A percentile compares a stretch with the other conserved stretches of the same genome.
Evolutionary conservation across 2,888 invertebrate species (phyloP).

Genomic region (Chironomus tentans): DNA sequence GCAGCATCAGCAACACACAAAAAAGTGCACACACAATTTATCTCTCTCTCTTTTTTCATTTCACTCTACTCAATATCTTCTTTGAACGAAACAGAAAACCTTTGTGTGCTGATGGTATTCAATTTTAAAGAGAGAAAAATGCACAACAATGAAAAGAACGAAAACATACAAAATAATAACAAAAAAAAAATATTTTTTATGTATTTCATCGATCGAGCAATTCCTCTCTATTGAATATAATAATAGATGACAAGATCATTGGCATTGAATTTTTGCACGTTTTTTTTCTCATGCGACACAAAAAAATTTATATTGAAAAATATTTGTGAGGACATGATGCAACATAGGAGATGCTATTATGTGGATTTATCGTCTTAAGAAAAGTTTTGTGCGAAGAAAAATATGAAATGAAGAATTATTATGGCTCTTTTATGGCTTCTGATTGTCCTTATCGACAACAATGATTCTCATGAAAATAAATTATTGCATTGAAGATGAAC

Average conservation of each 20-base stretch:
- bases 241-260: constrained; percentile 16
- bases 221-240: background rate
- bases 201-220: background rate
- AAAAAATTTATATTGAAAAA: constrained; percentile 2
- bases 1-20: constrained; percentile 8
- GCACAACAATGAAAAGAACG: background rate
- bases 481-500: too few relatives aligned
- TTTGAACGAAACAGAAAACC: background rate
- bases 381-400: background rate
- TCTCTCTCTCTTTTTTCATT: background rate
- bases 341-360: too few relatives aligned
- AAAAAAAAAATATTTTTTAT: background rate
- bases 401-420: too few relatives aligned
- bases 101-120: background rate
- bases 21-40: constrained; percentile 21
- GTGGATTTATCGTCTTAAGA: background rate
- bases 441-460: too few relatives aligned
- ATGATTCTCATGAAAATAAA: too few relatives aligned
- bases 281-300: background rate
- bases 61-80: background rate
- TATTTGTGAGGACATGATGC: background rate
- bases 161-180: constrained; percentile 7
- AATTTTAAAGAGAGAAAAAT: background rate
- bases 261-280: constrained; percentile 23
- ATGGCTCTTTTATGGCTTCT: too few relatives aligned